Base-by-base conservation (phyloP, 1,140 invertebrate species). In the Eulimnadia texana region DNA sequence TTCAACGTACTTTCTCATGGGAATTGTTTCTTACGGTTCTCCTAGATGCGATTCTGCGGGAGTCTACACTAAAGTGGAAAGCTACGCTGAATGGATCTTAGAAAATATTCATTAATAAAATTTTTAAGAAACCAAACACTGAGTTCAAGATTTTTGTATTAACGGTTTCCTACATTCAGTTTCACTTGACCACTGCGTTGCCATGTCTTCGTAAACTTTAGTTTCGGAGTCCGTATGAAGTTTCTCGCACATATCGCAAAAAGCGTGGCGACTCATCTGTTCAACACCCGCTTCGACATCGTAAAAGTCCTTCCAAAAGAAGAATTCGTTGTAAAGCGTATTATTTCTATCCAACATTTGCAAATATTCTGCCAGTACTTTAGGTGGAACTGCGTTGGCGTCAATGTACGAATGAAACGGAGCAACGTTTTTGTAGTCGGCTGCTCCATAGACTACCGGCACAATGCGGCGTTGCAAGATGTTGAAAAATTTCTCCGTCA, bases 271-370 rank as follows among this genome's bases (percentile, higher is more conserved):
- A 22, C 22, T 60, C 47, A 60, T 60, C 2, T 58, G 33, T n/a
- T 60, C 42, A 19, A 28, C 42, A n/a, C 50, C 47, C 13, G 50
- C 20, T 25, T 58, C 29, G 11, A 67, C 60, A 27, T 63, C 53
- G 54, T 65, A 67, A 10, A 56, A 29, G 16, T 63, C 57, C 50
- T 73, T 76, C 75, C 75, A 76, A 22, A 33, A 23, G 64, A 77
- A 77, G 64, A 73, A 77, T 55, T 72, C 68, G 58, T 74, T 75
- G 65, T 76, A 76, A 0, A 70, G 50, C 6, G 65, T 68, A 60
- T 72, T 71, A 49, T 77, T 73, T 59, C 65, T 61, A 58, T 74
- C 74, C 29, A 77, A 58, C 3, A 64, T 24, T 2, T 65, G 54
- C 13, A 79, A 63, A 65, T 77, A 77, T 1, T 72, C 50, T 0